Evolutionary conservation across 23 tunicate genomes (phyloP).

Genomic region (Diplosoma virens): DNA sequence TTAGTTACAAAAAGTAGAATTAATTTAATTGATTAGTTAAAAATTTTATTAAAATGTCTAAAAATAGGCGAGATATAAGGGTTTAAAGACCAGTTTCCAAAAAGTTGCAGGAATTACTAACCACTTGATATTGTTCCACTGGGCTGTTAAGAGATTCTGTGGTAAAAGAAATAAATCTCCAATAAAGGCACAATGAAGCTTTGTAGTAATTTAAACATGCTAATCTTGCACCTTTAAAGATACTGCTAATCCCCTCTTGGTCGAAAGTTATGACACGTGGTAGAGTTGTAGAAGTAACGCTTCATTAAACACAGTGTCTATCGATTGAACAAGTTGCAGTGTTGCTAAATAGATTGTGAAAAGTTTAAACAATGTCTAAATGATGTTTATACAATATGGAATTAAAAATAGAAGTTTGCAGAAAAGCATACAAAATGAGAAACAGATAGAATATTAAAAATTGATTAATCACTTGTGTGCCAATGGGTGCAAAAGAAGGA

Average conservation of each 20-base stretch:
- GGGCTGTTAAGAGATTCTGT: not conserved
- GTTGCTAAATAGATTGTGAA: not conserved
- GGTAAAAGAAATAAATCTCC: not conserved
- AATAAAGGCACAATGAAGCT: too few species aligned
- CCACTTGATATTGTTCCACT: not conserved
- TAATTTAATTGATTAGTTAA: too few species aligned
- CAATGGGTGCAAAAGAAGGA: slow-evolving; percentile 47
- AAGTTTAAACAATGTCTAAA: not conserved
- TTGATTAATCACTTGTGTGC: slow-evolving; percentile 42
- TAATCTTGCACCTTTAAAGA: too few species aligned
- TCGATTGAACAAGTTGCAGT: not conserved
- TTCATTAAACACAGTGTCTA: not conserved
- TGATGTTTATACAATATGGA: not conserved
- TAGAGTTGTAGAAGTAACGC: not conserved
- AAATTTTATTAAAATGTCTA: too few species aligned
- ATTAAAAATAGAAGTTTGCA: not conserved
- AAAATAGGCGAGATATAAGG: too few species aligned
- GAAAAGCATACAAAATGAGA: not conserved
- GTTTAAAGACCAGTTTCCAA: too few species aligned
- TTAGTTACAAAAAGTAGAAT: too few species aligned
- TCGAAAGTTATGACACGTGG: not conserved
- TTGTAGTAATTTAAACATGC: too few species aligned
- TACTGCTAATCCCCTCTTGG: too few species aligned
- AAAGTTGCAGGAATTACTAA: too few species aligned
- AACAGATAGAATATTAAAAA: slow-evolving; percentile 22